Conservation (phyloP, 2,113 vertebrate species). For the Cyprinodon variegatus region DNA sequence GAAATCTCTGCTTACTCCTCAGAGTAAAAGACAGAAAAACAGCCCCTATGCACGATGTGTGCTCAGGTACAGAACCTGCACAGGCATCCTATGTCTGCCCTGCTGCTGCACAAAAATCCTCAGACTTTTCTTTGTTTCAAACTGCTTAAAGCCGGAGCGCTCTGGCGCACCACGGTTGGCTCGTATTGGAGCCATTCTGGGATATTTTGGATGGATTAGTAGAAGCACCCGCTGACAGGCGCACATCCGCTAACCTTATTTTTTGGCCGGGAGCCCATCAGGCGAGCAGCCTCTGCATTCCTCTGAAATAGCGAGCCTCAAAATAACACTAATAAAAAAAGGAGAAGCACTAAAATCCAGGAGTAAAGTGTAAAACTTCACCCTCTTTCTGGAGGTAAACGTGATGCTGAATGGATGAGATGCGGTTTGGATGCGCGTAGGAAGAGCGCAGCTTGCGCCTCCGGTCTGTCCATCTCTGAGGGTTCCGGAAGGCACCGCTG, state of each 20-base stretch:
- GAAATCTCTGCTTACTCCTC: conserved; percentile 72
- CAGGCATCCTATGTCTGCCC: background rate
- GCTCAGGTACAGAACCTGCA: conserved; percentile 57
- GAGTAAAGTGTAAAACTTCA: conserved; percentile 79
- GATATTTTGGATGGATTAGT: conserved; percentile 17
- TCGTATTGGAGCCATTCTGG: conserved; percentile 32
- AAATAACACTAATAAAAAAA: conserved; percentile 27
- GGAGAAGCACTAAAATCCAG: conserved; percentile 17
- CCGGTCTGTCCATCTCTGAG: conserved; percentile 22
- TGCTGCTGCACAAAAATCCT: conserved; percentile 22
- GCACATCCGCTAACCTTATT: conserved; percentile 64
- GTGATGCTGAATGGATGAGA: conserved; percentile 3
- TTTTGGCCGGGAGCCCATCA: conserved; percentile 68
- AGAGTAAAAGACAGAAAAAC: conserved; percentile 33
- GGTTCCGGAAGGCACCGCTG: conserved; percentile 46
- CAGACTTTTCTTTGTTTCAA: conserved; percentile 73
- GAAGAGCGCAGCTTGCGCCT: conserved; percentile 39
- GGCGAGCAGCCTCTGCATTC: conserved; percentile 76
- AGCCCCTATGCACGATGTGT: conserved; percentile 9
- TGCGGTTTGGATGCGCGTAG: conserved; percentile 23
- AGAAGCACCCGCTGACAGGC: conserved; percentile 62
- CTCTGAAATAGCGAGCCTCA: conserved; percentile 55
- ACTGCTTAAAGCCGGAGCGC: conserved; percentile 44
- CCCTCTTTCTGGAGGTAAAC: conserved; percentile 6
- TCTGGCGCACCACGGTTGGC: conserved; percentile 23